A percentile compares a stretch with the other conserved stretches of the same genome.
Conservation (phyloP, 2,797 vertebrate species). For the Hyperoplus immaculatus region DNA sequence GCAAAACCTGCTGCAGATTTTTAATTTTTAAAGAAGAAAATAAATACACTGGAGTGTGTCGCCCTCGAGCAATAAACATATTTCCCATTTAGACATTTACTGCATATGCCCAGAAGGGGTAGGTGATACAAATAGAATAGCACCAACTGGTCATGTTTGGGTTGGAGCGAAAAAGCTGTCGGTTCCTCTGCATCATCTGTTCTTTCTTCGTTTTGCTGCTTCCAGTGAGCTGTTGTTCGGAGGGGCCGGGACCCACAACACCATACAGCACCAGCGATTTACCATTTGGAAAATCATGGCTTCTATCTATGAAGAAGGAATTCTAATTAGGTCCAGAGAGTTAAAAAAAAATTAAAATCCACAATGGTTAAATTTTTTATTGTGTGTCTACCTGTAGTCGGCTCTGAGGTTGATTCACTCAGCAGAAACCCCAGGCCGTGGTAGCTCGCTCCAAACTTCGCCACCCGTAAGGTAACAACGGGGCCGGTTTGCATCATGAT, state of each 20-base stretch:
- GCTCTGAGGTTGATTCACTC: constrained; percentile 84
- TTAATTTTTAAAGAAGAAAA: constrained; percentile 10
- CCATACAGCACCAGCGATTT: constrained; percentile 84
- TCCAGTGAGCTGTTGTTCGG: constrained; percentile 80
- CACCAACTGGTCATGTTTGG: constrained; percentile 92
- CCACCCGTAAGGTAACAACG: constrained; percentile 92
- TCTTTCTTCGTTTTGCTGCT: constrained; percentile 85
- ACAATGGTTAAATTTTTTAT: fast-evolving
- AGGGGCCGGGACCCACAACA: constrained; percentile 80
- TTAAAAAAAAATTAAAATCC: not conserved
- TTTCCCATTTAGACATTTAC: constrained; percentile 12
- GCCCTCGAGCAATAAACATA: not conserved
- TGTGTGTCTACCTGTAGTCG: constrained; percentile 82
- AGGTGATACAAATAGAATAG: not conserved
- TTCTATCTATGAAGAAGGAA: constrained; percentile 58
- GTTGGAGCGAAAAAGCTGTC: constrained; percentile 91
- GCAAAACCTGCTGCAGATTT: constrained; percentile 79
- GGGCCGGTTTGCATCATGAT: constrained; percentile 94
- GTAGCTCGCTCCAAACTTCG: constrained; percentile 91
- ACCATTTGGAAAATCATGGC: constrained; percentile 80
- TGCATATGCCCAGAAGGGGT: not conserved
- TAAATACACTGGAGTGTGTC: constrained; percentile 12
- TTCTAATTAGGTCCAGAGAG: constrained; percentile 70
- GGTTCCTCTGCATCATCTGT: constrained; percentile 88
- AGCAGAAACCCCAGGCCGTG: constrained; percentile 92